A percentile compares a stretch with the other conserved stretches of the same genome.
These are phyloP conservation scores for Buceros bicornis DNA, from an alignment of 2,797 vertebrate genomes.

Conservation along the genomic window DNA sequence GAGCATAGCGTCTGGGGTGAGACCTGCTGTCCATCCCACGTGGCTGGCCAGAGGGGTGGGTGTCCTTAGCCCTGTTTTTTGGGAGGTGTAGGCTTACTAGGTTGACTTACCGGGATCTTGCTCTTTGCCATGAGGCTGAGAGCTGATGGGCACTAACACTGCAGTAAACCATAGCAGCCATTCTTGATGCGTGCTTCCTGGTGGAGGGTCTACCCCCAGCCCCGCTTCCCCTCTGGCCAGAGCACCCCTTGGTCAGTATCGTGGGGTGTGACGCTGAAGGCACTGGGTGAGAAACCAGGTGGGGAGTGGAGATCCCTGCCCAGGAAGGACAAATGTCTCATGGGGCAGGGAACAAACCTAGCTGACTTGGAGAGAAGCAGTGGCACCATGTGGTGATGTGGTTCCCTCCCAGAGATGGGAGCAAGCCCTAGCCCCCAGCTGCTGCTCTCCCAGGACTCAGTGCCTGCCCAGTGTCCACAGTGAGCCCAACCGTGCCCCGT, in stretches of 20 bases:
- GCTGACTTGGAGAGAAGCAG: neutral
- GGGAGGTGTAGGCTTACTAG: neutral
- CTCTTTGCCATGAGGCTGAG: neutral
- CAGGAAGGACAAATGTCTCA: neutral
- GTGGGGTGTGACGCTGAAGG: neutral
- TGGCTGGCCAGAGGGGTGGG: no score
- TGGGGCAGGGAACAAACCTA: neutral
- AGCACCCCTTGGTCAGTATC: neutral
- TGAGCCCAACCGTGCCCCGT: fast-evolving
- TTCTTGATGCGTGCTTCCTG: neutral
- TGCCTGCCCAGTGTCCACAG: fast-evolving
- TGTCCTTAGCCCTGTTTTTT: neutral
- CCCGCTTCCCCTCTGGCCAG: neutral
- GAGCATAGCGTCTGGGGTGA: neutral
- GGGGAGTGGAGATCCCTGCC: fast-evolving
- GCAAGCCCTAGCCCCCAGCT: fast-evolving
- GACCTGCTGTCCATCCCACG: fast-evolving
- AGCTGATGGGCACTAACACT: neutral
- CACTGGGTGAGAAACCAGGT: conserved; percentile 34
- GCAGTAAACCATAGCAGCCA: neutral
- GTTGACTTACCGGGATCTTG: neutral
- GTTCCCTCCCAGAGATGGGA: fast-evolving
- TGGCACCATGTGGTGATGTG: neutral
- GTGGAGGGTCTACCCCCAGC: neutral
- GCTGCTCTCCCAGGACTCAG: fast-evolving